phyloP scores from a whole-genome alignment of 2,888 invertebrate species.

The Bursaphelenchus okinawaensis region DNA sequence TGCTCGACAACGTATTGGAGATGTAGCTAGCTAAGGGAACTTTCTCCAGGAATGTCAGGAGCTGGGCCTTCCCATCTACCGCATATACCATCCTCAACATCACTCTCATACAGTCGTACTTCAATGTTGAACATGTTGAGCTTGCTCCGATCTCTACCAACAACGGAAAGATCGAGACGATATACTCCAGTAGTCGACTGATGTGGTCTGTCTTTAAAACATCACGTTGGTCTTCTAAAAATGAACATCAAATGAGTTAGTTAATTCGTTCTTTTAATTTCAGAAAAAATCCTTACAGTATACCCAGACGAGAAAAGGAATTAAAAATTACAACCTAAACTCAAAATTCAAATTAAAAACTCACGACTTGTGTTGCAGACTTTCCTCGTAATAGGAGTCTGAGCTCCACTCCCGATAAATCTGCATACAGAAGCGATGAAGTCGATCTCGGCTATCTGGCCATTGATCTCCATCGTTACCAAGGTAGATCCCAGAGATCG shows the following conservation, averaged over 20 bases:
- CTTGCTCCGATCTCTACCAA: conserved; percentile 96
- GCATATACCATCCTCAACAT: conserved; percentile 92
- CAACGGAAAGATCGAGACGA: conserved; percentile 80
- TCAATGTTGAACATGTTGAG: conserved; percentile 92
- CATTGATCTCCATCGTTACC: conserved; percentile 78
- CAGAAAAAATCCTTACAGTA: no score
- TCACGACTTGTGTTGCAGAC: conserved; percentile 1
- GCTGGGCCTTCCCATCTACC: conserved; percentile 71
- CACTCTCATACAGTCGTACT: conserved; percentile 91
- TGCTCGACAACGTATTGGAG: conserved; percentile 27
- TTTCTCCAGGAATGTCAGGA: conserved; percentile 66
- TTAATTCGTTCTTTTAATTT: no score
- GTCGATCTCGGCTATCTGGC: conserved; percentile 88
- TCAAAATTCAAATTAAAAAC: background rate
- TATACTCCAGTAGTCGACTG: conserved; percentile 60
- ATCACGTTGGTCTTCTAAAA: conserved; percentile 3
- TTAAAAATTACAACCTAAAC: background rate
- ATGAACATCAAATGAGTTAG: background rate
- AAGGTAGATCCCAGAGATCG: conserved; percentile 77
- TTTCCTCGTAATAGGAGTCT: conserved; percentile 59
- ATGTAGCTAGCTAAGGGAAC: conserved; percentile 60
- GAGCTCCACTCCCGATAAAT: conserved; percentile 86
- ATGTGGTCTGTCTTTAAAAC: background rate
- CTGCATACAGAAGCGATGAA: conserved; percentile 95
- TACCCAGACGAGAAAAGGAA: no score